Base-by-base conservation (phyloP, 1,140 invertebrate species). In the Brachionus calyciflorus region DNA sequence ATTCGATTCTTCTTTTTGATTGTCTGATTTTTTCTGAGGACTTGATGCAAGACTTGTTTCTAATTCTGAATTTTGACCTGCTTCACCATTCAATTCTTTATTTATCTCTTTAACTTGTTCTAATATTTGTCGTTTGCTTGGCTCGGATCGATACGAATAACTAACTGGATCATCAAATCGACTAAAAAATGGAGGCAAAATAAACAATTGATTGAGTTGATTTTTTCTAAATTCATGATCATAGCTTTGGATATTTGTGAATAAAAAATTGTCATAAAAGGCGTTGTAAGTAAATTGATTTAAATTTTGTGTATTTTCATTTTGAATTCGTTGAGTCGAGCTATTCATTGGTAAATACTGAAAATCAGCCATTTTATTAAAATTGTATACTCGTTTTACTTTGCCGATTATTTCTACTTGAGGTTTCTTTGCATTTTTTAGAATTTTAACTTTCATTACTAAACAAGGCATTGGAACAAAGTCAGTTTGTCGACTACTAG, bases 351-450 rank as follows among this genome's bases (percentile, higher is more conserved):
- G 92, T 49, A 96, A 83, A 84, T 90, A 96, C 85, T 96, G 93
- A 84, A 93, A 96, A 84, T 97, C 94, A 84, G 89, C 91, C 77
- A 95, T 84, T 81, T 88, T 92, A 93, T 81, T 17, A 65, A 77
- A 70, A 77, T 48, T 55, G 46, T 73, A 73, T 24, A 73, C 33
- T 51, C 46, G 21, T 24, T 51, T 73, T 19, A 73, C 28, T 17
- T 55, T 73, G 7, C 69, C 69, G 1, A 51, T 37, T 40, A 73
- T 37, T 73, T 51, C 33, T 1, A 51, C 40, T 33, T 73, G 14
- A 33, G 69, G 28, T 30, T 73, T 24, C 7, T 49, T 73, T 33
- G 26, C 12, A 14, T 24, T 41, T 49, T 28, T 30, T 14, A 48
- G 5, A 14, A 26, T 55, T 48, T 51, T 70, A 7, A 48, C 28